A percentile compares a stretch with the other conserved stretches of the same genome.
phyloP scores from a whole-genome alignment of 2,797 vertebrate species.

The Pangasius larnaudii region DNA sequence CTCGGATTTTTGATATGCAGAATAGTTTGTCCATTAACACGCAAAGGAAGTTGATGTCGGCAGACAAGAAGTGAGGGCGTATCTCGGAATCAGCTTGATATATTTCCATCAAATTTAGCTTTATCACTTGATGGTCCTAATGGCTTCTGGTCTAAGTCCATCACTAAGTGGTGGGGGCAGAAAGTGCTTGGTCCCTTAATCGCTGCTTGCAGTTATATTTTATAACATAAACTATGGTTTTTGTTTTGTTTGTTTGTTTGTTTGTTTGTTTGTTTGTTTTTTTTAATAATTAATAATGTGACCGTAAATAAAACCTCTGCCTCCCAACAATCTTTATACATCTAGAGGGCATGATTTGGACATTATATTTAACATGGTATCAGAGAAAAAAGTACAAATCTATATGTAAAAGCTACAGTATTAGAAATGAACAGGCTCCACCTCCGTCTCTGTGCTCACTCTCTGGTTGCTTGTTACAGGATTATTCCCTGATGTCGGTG shows the following conservation, averaged over 20 bases:
- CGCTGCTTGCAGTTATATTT: background rate
- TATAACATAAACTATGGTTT: background rate
- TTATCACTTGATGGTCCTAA: background rate
- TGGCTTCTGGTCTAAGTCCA: background rate
- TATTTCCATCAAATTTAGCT: background rate
- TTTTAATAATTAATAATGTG: background rate
- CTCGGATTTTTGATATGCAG: background rate
- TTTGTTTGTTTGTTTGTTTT: background rate
- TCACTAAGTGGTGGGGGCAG: background rate
- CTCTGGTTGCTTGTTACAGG: slow-evolving; percentile 73
- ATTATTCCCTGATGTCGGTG: slow-evolving; percentile 95
- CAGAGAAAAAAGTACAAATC: background rate
- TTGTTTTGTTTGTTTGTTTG: background rate
- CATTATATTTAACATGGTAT: background rate
- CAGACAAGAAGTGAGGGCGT: background rate
- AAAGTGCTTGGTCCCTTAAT: background rate
- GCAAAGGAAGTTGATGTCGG: background rate
- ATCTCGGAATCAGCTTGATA: background rate
- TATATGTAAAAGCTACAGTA: background rate
- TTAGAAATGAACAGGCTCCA: background rate
- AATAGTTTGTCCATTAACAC: background rate
- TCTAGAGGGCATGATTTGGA: too few species aligned
- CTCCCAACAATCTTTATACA: background rate
- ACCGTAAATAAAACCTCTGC: background rate
- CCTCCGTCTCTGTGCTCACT: background rate